Percentiles rank a stretch among this genome's conserved stretches.
These are phyloP conservation scores for Copsychus sechellarum DNA, from an alignment of 2,113 vertebrate species.

Conservation along the genomic window DNA sequence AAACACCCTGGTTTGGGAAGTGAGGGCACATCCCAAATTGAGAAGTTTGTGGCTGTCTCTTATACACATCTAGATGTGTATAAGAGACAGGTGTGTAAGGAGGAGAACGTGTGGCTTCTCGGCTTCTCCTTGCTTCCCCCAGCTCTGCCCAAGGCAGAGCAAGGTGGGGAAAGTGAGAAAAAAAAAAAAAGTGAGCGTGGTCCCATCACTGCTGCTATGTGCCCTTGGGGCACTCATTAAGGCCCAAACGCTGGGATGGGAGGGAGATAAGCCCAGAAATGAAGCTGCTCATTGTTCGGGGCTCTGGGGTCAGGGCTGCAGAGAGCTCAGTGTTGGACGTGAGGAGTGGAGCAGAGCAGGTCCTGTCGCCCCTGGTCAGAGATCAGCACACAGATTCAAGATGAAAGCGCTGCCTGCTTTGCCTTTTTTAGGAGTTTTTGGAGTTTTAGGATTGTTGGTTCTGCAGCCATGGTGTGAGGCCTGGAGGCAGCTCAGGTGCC, in stretches of 20 bases:
- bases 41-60: background rate
- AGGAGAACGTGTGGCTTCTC: background rate
- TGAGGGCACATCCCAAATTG: accelerated
- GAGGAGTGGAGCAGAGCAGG: background rate
- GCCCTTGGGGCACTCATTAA: slow-evolving; percentile 38
- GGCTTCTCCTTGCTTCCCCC: background rate
- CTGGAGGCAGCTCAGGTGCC: background rate
- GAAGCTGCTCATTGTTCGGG: background rate
- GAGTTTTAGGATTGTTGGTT: background rate
- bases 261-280: background rate
- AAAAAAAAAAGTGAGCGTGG: background rate
- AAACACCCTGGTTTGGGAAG: too few relatives aligned
- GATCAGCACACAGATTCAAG: background rate
- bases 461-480: background rate
- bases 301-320: background rate
- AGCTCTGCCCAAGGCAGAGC: background rate
- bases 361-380: background rate
- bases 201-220: background rate
- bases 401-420: background rate
- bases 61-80: too few relatives aligned
- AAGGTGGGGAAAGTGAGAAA: background rate
- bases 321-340: background rate
- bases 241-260: background rate
- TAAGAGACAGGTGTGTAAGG: too few relatives aligned
- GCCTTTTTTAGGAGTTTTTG: background rate